phyloP scores from a whole-genome alignment of 2,113 vertebrate species.

The Gadus macrocephalus region DNA sequence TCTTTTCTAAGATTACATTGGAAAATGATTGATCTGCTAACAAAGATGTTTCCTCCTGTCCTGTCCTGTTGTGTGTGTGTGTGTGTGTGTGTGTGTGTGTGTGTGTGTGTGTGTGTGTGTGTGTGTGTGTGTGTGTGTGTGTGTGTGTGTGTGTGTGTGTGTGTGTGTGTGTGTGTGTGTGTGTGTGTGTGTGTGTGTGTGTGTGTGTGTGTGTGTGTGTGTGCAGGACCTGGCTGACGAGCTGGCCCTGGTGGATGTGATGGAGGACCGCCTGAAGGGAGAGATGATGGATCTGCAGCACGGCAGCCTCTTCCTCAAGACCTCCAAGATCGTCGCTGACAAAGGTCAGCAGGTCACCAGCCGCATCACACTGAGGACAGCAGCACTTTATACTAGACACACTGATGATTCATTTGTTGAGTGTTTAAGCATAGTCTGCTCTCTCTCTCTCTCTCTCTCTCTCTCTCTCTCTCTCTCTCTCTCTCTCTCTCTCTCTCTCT shows the following conservation, averaged over 20 bases:
- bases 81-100: no score
- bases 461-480: not conserved
- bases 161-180: no score
- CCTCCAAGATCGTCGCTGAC: conserved; percentile 87
- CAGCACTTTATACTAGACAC: not conserved
- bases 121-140: no score
- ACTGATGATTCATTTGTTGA: no score
- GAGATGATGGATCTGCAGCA: conserved; percentile 98
- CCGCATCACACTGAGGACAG: not conserved
- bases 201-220: no score
- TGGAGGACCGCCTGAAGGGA: conserved; percentile 95
- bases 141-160: no score
- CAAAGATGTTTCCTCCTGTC: no score
- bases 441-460: not conserved
- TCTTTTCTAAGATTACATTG: no score
- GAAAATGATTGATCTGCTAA: no score
- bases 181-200: no score
- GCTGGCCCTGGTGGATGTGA: conserved; percentile 90
- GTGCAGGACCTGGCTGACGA: conserved; percentile 86
- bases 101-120: no score
- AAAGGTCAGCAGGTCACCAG: conserved; percentile 75
- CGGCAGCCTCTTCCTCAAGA: conserved; percentile 90
- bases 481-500: not conserved
- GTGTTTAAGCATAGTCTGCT: not conserved
- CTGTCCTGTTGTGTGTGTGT: no score